A percentile compares a stretch with the other conserved stretches of the same genome.
phyloP scores from a whole-genome alignment of 2,888 invertebrate genomes.

The Machimus atricapillus region DNA sequence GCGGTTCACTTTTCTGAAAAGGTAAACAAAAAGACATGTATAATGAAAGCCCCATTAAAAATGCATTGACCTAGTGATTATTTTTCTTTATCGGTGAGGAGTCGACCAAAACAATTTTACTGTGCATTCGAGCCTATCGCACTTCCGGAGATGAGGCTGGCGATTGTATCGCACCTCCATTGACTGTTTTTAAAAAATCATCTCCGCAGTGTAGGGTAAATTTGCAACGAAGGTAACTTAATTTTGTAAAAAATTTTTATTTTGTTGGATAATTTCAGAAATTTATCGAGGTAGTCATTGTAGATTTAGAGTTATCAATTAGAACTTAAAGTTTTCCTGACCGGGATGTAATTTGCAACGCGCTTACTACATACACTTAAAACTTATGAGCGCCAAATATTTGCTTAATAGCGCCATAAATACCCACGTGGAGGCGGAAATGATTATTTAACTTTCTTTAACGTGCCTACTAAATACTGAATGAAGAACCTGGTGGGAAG shows the following conservation, averaged over 20 bases:
- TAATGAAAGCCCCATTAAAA: constrained; percentile 36
- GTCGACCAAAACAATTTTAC: constrained; percentile 24
- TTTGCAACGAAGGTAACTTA: not conserved
- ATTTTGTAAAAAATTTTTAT: not conserved
- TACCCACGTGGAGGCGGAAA: not conserved
- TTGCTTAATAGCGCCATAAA: not conserved
- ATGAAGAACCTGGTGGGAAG: not conserved
- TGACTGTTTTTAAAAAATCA: not conserved
- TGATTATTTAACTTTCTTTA: not conserved
- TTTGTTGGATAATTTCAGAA: not conserved
- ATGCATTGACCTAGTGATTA: constrained; percentile 42
- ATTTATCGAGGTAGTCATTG: not conserved
- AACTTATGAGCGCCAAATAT: not conserved
- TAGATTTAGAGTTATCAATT: not conserved
- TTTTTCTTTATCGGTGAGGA: not conserved
- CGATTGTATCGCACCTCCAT: not conserved
- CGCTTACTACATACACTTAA: not conserved
- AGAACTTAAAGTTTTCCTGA: not conserved
- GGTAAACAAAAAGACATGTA: not conserved
- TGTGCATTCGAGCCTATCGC: constrained; percentile 30
- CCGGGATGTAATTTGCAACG: not conserved
- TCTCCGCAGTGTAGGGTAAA: not conserved
- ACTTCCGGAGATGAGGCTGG: constrained; percentile 26
- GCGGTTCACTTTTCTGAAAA: not conserved
- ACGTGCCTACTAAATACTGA: not conserved